A percentile compares a stretch with the other conserved stretches of the same genome.
phyloP scores from a whole-genome alignment of 2,113 vertebrate genomes.

The Syngnathus typhle region DNA sequence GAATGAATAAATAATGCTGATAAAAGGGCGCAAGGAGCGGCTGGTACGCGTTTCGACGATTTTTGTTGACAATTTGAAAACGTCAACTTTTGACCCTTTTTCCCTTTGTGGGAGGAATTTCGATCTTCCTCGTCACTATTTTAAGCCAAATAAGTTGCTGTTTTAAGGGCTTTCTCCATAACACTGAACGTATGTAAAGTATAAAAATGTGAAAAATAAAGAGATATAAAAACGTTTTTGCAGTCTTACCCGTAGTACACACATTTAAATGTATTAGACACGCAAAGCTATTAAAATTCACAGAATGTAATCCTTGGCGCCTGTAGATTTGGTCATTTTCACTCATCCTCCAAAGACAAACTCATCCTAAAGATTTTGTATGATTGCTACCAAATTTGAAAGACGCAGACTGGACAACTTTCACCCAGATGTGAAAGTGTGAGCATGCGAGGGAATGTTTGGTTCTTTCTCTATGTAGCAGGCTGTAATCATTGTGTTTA shows the following conservation, averaged over 20 bases:
- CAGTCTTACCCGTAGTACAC: neutral
- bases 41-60: neutral
- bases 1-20: neutral
- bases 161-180: neutral
- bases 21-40: neutral
- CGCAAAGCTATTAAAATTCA: neutral
- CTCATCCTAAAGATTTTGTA: neutral
- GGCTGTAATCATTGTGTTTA: neutral
- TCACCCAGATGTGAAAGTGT: neutral
- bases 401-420: neutral
- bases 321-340: neutral
- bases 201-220: no score
- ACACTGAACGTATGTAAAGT: no score
- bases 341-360: neutral
- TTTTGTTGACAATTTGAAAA: neutral
- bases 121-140: neutral
- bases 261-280: neutral
- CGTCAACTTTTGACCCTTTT: neutral
- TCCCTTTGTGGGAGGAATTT: neutral
- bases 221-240: no score
- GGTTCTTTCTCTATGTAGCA: neutral
- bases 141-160: neutral
- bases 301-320: neutral
- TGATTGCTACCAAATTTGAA: neutral
- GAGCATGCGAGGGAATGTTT: neutral